Conservation (phyloP, 1,140 invertebrate genomes). For the Pseudomyrmex dendroicus region DNA sequence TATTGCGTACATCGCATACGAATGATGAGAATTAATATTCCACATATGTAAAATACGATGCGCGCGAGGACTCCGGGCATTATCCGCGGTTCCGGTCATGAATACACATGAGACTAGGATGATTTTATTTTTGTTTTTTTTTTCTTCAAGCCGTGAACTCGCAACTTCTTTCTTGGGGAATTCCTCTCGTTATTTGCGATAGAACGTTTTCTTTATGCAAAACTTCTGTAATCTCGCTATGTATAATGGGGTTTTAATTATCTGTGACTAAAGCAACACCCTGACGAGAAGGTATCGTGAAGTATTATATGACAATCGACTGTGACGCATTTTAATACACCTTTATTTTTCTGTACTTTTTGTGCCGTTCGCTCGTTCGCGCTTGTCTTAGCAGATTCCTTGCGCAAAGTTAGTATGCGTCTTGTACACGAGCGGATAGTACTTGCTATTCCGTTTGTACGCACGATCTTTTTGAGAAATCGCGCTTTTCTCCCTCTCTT, state of each 20-base stretch:
- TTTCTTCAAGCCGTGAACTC: background rate
- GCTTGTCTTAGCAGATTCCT: background rate
- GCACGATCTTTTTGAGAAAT: slow-evolving; percentile 44
- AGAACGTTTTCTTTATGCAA: slow-evolving; percentile 2
- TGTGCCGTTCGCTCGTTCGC: background rate
- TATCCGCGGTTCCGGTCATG: slow-evolving; percentile 67
- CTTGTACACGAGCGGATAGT: background rate
- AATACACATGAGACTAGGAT: slow-evolving; percentile 64
- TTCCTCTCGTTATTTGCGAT: slow-evolving; percentile 40
- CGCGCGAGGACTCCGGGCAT: slow-evolving; percentile 64
- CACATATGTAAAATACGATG: slow-evolving; percentile 74
- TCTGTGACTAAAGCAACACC: slow-evolving; percentile 27
- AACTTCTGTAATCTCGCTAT: slow-evolving; percentile 48
- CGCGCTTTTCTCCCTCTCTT: background rate
- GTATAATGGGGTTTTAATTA: slow-evolving; percentile 63
- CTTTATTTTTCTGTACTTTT: slow-evolving; percentile 9
- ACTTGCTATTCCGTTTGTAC: slow-evolving; percentile 26
- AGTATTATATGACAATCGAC: slow-evolving; percentile 9
- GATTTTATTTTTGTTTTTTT: slow-evolving; percentile 15
- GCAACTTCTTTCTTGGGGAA: slow-evolving; percentile 23
- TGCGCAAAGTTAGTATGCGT: background rate
- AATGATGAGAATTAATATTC: slow-evolving; percentile 79
- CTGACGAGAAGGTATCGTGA: slow-evolving; percentile 34
- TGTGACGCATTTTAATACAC: slow-evolving; percentile 11
- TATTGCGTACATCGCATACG: slow-evolving; percentile 68